Evolutionary conservation across 2,797 vertebrate species (phyloP), one percentile per base, ranked within the genome.

Genomic region (Halcyon smyrnensis): DNA sequence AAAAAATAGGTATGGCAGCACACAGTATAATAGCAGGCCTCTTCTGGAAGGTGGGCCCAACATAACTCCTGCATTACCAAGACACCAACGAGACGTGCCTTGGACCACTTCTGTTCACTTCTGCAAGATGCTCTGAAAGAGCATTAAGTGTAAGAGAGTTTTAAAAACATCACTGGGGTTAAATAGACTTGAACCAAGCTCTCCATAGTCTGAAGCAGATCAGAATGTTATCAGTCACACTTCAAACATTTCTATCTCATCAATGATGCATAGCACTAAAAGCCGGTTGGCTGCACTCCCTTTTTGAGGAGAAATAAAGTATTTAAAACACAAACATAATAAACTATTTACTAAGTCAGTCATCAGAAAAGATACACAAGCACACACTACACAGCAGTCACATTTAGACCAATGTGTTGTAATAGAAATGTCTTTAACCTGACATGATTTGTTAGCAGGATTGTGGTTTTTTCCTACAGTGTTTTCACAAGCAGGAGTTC

Each of bases 311-410:
- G 24, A 79, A 87, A 84, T 93, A 45, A 95, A 75, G 60, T 39
- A 63, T 71, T 84, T 82, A 79, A 82, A 77, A 25, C 21, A 53
- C 67, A 90, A 89, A 1, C 41, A 59, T 67, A 78, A 75, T 73
- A 78, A 88, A 84, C 25, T 71, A 77, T 90, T 91, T 65, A 87
- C 45, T 80, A 88, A 81, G 46, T 73, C n/a, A 32, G 43, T 48
- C 69, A 86, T 21, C 45, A 57, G 14, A 84, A 21, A 81, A 92
- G 36, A 75, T 6, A 6, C 2, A 6, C 13, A 85, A 77, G 77
- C 51, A 62, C n/a, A 62, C 7, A 5, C 46, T n/a, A 39, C 32
- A 69, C 36, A 84, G 30, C 2, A 43, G 32, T 45, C 53, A 62
- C 32, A 43, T 65, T 87, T 65, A 54, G 54, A 84, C 14, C 10